Evolutionary conservation across 2,113 vertebrate genomes (phyloP).

Genomic region (Myiozetetes cayanensis): DNA sequence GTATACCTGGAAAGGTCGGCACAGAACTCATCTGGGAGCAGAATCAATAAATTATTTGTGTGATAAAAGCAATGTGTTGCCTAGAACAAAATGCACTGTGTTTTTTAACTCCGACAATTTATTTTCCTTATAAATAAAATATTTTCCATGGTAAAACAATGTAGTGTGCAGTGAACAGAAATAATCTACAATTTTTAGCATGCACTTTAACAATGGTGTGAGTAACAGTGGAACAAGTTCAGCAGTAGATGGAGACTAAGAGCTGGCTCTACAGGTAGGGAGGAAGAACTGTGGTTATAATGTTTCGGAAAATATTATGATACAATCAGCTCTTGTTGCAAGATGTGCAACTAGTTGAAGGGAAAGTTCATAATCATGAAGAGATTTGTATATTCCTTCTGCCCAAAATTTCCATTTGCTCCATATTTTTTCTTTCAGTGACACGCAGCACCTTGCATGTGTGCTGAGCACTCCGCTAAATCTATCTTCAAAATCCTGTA

Average conservation of each 20-base stretch:
- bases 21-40: constrained; percentile 66
- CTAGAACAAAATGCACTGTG: constrained; percentile 83
- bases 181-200: constrained; percentile 77
- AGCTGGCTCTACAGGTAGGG: constrained; percentile 67
- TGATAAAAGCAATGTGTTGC: constrained; percentile 82
- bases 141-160: constrained; percentile 75
- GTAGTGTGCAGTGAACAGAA: constrained; percentile 75
- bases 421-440: neutral
- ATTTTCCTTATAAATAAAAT: constrained; percentile 85
- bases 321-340: neutral
- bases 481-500: neutral
- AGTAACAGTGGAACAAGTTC: constrained; percentile 76
- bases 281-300: neutral
- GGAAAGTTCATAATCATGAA: neutral
- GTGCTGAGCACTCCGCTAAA: neutral
- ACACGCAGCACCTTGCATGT: neutral
- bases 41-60: constrained; percentile 85
- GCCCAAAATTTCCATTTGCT: neutral
- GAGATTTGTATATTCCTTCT: neutral
- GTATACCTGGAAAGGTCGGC: constrained; percentile 75
- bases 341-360: neutral
- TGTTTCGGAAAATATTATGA: neutral
- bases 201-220: constrained; percentile 77
- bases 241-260: constrained; percentile 71
- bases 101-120: constrained; percentile 82